Evolutionary conservation across 2,888 invertebrate species (phyloP).

Genomic region (Caenorhabditis sp.): DNA sequence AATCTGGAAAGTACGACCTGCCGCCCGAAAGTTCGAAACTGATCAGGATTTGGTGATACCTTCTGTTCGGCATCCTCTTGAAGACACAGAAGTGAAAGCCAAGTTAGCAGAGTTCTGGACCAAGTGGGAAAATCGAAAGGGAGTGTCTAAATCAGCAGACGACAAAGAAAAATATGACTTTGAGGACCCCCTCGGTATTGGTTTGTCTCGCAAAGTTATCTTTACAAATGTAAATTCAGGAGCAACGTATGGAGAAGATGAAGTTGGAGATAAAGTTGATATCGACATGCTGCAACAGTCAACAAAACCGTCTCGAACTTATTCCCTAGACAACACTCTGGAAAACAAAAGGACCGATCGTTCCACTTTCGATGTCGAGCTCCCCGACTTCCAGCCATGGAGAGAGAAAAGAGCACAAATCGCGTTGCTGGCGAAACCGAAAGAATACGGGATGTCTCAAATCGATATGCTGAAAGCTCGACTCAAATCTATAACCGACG

Average conservation of each 20-base stretch:
- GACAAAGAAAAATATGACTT: constrained; percentile 42
- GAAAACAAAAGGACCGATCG: constrained; percentile 43
- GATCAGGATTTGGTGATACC: constrained; percentile 21
- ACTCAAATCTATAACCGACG: constrained; percentile 42
- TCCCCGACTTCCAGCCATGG: constrained; percentile 88
- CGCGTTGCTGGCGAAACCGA: constrained; percentile 93
- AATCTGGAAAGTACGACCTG: constrained; percentile 51
- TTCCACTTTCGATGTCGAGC: constrained; percentile 65
- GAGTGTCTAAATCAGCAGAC: background rate
- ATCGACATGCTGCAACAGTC: constrained; percentile 8
- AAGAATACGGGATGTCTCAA: constrained; percentile 85
- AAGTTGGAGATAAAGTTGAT: constrained; percentile 10
- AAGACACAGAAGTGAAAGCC: constrained; percentile 24
- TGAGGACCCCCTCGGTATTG: constrained; percentile 51
- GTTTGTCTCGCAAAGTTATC: too few species aligned
- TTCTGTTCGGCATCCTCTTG: constrained; percentile 46
- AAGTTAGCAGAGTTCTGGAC: constrained; percentile 50
- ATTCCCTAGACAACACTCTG: constrained; percentile 57
- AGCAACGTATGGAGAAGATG: constrained; percentile 41
- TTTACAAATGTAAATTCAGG: constrained; percentile 28
- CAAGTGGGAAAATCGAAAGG: constrained; percentile 5
- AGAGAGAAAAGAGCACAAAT: constrained; percentile 89
- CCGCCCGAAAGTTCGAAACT: constrained; percentile 42
- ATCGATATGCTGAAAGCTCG: constrained; percentile 51
- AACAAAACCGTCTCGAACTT: constrained; percentile 22